Evolutionary conservation across 2,888 invertebrate genomes (phyloP), one percentile per base, ranked within the genome.

Genomic region (Mechanitis messenoides): DNA sequence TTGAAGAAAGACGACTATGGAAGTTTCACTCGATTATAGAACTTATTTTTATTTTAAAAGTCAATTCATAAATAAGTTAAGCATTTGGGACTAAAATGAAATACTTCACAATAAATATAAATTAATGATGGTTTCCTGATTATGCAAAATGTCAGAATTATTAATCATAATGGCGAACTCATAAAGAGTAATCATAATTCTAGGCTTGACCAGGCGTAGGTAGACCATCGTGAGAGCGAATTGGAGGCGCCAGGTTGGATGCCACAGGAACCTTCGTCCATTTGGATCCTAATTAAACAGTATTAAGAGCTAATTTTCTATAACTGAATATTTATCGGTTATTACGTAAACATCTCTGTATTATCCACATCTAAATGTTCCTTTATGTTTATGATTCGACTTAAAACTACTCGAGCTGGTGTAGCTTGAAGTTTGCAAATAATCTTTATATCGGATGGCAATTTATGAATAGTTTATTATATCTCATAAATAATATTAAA

Each of bases 211-310:
- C 75, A 69, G 54, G 78, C 74, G 84, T 84, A 72, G 84, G 83
- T 70, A 78, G 70, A 63, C 73, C 69, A 68, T 72, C 82, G 83
- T 84, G 84, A 76, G 84, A 83, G 74, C 77, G 69, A 68, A 70
- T 71, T 68, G 46, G 58, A 63, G 74, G 75, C 78, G 76, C 76
- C 76, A 71, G 70, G 53, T 70, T 62, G 68, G 68, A 70, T 59
- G 60, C 64, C 66, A 70, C 64, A 63, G 20, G 55, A 58, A 38
- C 33, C 45, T 45, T 50, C 33, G 28, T 45, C 47, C 45, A 47
- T 61, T 42, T 61, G 50, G 31, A 50, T 50, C 50, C 28, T 50
- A 50, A 50, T 50, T 50, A 50, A 50, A 0, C 6, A 31, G 50
- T 31, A 31, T 31, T 50, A 50, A 50, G 50, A 50, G 31, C 50